A percentile compares a stretch with the other conserved stretches of the same genome.
Evolutionary conservation across 1,140 invertebrate genomes (phyloP).

Genomic region (Drosophila parvula): DNA sequence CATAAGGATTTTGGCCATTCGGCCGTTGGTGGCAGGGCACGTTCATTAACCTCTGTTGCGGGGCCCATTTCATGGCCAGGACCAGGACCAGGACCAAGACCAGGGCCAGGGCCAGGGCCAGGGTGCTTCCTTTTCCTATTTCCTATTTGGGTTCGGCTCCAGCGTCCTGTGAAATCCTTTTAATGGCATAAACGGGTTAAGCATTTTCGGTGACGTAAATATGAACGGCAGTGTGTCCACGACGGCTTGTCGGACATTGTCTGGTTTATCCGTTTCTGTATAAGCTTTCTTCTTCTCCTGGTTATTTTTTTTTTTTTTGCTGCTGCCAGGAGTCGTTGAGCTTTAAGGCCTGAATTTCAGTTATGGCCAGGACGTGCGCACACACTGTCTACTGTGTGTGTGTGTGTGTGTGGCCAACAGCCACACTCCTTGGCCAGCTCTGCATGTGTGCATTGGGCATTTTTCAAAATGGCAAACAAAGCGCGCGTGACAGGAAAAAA

Average conservation of each 20-base stretch:
- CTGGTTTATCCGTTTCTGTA: slow-evolving; percentile 37
- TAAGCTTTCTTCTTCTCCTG: slow-evolving; percentile 19
- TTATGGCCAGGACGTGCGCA: slow-evolving; percentile 48
- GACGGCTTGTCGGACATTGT: slow-evolving; percentile 37
- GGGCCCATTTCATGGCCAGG: slow-evolving; percentile 2
- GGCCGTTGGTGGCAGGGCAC: slow-evolving; percentile 30
- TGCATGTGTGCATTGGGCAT: slow-evolving; percentile 50
- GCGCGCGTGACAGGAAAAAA: slow-evolving; percentile 60
- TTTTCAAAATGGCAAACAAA: slow-evolving; percentile 65
- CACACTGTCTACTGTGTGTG: not conserved
- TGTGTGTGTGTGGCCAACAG: not conserved
- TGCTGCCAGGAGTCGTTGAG: slow-evolving; percentile 10
- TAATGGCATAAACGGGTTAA: slow-evolving; percentile 65
- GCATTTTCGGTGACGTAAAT: slow-evolving; percentile 62
- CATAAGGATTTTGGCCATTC: slow-evolving; percentile 3
- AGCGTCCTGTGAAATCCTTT: slow-evolving; percentile 58
- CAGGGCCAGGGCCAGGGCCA: not conserved
- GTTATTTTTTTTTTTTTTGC: not conserved
- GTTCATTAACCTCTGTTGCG: slow-evolving; percentile 50
- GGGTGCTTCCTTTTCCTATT: slow-evolving; percentile 31
- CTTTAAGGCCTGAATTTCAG: slow-evolving; percentile 54
- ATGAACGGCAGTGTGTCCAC: slow-evolving; percentile 32
- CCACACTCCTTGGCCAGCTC: slow-evolving; percentile 13
- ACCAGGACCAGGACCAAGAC: not conserved
- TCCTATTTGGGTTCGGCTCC: slow-evolving; percentile 30